These are phyloP conservation scores for Eugnorisma glareosa DNA, from an alignment of 2,888 invertebrate species.

Conservation along the genomic window DNA sequence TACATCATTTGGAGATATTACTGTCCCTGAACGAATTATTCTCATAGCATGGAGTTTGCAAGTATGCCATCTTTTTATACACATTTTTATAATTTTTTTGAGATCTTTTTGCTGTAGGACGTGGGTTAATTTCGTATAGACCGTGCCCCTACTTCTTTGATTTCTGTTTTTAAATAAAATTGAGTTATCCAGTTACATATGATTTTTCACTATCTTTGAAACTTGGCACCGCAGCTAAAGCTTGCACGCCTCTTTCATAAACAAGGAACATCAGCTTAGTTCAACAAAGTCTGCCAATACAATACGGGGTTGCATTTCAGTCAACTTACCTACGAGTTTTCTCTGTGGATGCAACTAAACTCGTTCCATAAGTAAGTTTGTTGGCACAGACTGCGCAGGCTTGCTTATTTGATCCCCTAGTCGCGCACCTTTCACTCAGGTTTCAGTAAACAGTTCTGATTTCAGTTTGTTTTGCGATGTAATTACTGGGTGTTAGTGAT, in stretches of 20 bases:
- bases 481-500: constrained; percentile 22
- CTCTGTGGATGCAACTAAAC: constrained; percentile 52
- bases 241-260: constrained; percentile 8
- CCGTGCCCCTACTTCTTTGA: no score
- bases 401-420: constrained; percentile 59
- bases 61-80: no score
- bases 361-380: constrained; percentile 61
- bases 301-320: constrained; percentile 52
- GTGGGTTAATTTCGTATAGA: no score
- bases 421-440: constrained; percentile 38
- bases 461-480: constrained; percentile 36
- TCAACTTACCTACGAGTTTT: constrained; percentile 45
- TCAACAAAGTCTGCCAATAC: constrained; percentile 46
- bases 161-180: not conserved
- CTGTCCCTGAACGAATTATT: no score
- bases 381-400: constrained; percentile 19
- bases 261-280: constrained; percentile 40
- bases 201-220: constrained; percentile 1
- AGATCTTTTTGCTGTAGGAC: no score
- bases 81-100: no score
- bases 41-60: no score
- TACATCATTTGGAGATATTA: no score
- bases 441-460: constrained; percentile 35
- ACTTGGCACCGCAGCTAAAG: constrained; percentile 12
- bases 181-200: not conserved